Evolutionary conservation across 2,113 vertebrate genomes (phyloP).

Genomic region (Sakesphorus luctuosus): DNA sequence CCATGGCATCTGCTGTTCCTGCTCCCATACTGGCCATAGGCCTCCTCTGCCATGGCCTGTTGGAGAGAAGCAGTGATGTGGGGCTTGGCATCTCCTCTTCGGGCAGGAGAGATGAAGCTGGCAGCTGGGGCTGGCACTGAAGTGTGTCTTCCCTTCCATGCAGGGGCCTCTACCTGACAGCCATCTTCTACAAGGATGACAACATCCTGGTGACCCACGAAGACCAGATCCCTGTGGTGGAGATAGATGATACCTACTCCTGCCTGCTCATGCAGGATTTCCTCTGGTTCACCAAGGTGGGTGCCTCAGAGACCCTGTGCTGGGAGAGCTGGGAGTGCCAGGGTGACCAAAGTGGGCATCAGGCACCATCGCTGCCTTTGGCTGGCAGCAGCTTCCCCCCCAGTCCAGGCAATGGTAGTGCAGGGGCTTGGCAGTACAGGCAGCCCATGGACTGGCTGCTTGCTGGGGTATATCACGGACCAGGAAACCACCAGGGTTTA

Average conservation of each 20-base stretch:
- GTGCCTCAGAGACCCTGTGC: not conserved
- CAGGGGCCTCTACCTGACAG: slow-evolving; percentile 87
- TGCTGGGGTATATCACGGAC: fast-evolving
- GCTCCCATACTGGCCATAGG: not conserved
- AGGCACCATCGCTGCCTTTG: fast-evolving
- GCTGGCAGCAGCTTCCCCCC: not conserved
- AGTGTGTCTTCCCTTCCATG: not conserved
- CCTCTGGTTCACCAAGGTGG: slow-evolving; percentile 92
- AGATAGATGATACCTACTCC: slow-evolving; percentile 90
- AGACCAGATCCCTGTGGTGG: slow-evolving; percentile 90
- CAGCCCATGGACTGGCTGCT: not conserved
- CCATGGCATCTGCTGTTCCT: not conserved
- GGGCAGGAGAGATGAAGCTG: not conserved
- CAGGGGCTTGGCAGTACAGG: not conserved
- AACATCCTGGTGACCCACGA: slow-evolving; percentile 88
- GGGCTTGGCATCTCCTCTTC: not conserved
- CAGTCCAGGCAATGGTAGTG: fast-evolving
- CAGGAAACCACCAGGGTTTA: not conserved
- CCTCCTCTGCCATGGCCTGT: not conserved
- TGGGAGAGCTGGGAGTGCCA: not conserved
- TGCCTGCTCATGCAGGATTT: slow-evolving; percentile 90
- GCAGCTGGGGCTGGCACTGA: not conserved
- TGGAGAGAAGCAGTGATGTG: not conserved
- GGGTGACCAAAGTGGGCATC: not conserved
- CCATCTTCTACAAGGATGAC: slow-evolving; percentile 89